These are phyloP conservation scores for Amazona guildingii DNA, from an alignment of 2,113 vertebrate species.

Conservation along the genomic window DNA sequence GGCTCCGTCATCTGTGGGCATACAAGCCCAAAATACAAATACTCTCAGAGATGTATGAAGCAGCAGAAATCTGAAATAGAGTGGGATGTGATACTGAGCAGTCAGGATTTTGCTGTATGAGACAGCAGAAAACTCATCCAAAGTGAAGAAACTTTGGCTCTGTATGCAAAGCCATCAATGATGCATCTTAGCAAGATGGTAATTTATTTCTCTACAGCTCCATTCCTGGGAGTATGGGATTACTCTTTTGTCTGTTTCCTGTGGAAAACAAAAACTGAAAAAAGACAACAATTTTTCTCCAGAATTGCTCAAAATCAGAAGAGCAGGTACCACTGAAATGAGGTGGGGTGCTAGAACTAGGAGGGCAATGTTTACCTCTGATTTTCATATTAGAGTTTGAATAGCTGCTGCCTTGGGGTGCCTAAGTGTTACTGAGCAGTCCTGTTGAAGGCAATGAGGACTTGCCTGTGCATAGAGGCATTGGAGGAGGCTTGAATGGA, in stretches of 20 bases:
- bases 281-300: not conserved
- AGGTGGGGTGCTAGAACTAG: not conserved
- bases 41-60: not conserved
- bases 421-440: not conserved
- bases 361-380: not conserved
- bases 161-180: not conserved
- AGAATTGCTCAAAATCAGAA: not conserved
- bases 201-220: not conserved
- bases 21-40: conserved; percentile 21
- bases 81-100: conserved; percentile 2
- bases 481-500: not conserved
- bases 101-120: not conserved
- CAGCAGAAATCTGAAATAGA: conserved; percentile 15
- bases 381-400: not conserved
- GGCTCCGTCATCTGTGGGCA: conserved; percentile 22
- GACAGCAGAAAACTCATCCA: not conserved
- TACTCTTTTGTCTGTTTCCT: not conserved
- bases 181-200: not conserved
- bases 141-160: not conserved
- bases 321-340: not conserved
- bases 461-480: not conserved
- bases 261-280: not conserved
- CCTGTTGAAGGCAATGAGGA: not conserved
- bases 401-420: not conserved
- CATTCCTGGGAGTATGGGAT: not conserved